Percentiles rank a stretch among this genome's conserved stretches.
These are phyloP conservation scores for Nymphalis c-album DNA, from an alignment of 2,888 invertebrate genomes.

Conservation along the genomic window DNA sequence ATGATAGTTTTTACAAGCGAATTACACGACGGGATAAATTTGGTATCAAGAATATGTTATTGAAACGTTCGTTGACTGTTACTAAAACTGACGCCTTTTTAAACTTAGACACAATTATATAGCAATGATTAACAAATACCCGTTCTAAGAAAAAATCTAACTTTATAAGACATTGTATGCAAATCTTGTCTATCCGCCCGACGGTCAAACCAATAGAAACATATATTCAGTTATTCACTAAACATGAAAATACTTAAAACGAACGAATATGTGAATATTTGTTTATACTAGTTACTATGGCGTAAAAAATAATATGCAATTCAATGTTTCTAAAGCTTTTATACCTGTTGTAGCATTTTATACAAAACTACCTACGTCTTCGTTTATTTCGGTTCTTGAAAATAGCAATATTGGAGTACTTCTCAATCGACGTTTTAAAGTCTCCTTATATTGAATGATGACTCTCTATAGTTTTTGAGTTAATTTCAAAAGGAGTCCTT, in stretches of 20 bases:
- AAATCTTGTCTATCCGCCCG: neutral
- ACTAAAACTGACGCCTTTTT: no score
- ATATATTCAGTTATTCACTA: neutral
- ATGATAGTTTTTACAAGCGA: no score
- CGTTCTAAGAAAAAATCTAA: no score
- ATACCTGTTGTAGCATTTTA: slow-evolving; percentile 16
- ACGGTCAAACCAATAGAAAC: neutral
- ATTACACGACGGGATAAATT: no score
- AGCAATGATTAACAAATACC: no score
- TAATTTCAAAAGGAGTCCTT: neutral
- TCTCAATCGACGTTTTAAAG: slow-evolving; percentile 35
- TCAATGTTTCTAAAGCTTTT: slow-evolving; percentile 1
- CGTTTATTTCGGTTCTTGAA: slow-evolving; percentile 33
- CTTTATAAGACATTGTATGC: neutral
- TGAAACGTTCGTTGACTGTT: no score
- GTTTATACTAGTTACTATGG: neutral
- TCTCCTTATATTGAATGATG: slow-evolving; percentile 20
- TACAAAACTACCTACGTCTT: slow-evolving; percentile 21
- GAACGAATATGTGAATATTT: neutral
- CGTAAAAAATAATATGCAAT: neutral
- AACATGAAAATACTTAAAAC: neutral
- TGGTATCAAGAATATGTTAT: no score
- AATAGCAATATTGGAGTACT: slow-evolving; percentile 37
- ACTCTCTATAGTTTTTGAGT: slow-evolving; percentile 10
- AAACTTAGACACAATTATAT: no score